phyloP scores from a whole-genome alignment of 2,797 vertebrate species.

The Pristis pectinata region DNA sequence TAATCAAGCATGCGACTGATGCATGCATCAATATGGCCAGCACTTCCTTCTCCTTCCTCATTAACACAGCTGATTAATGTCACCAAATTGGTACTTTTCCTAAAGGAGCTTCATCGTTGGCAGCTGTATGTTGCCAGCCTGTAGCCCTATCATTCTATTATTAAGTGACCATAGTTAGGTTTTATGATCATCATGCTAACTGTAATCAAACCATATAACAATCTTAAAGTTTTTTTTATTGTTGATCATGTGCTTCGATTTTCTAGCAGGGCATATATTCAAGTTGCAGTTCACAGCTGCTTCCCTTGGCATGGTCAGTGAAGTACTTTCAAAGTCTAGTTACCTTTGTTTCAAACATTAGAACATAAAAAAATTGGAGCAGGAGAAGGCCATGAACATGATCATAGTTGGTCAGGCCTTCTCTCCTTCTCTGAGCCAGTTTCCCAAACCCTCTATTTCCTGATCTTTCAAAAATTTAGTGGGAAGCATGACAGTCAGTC shows the following conservation, averaged over 20 bases:
- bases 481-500: too few species aligned
- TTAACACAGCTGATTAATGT: neutral
- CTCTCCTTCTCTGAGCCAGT: too few species aligned
- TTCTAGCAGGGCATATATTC: neutral
- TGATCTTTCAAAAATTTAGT: too few species aligned
- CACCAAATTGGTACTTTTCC: neutral
- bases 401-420: too few species aligned
- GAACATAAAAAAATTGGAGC: too few species aligned
- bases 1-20: neutral
- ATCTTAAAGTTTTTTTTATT: neutral
- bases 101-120: neutral
- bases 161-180: neutral
- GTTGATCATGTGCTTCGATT: neutral
- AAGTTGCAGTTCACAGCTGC: neutral
- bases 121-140: neutral
- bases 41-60: neutral
- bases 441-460: too few species aligned
- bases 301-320: neutral
- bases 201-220: neutral
- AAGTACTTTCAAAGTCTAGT: too few species aligned
- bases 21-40: neutral
- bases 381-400: too few species aligned
- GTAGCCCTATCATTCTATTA: neutral
- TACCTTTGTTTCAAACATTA: too few species aligned
- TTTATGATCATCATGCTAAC: neutral